A percentile compares a stretch with the other conserved stretches of the same genome.
Conservation (phyloP, 2,797 vertebrate genomes). For the Forpus xanthops region DNA sequence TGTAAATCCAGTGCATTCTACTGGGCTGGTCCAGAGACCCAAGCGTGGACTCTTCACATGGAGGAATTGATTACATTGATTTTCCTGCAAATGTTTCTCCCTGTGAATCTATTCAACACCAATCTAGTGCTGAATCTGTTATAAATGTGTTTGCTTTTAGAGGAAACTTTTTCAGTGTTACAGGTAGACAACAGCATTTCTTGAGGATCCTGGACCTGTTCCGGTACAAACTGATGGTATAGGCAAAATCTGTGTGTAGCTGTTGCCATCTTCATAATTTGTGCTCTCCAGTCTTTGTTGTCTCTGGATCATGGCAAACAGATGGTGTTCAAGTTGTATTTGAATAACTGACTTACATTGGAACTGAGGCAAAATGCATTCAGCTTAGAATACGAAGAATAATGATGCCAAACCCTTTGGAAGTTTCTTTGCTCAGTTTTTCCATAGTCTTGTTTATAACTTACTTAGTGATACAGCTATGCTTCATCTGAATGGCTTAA, state of each 20-base stretch:
- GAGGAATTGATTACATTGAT: not conserved
- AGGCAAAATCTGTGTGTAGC: not conserved
- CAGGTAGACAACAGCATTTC: not conserved
- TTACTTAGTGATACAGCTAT: not conserved
- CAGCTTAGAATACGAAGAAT: not conserved
- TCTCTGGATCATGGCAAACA: not conserved
- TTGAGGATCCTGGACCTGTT: not conserved
- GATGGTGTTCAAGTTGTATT: slow-evolving; percentile 12
- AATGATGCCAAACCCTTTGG: not conserved
- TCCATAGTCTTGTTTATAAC: not conserved
- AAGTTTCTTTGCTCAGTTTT: slow-evolving; percentile 5
- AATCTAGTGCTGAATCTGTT: not conserved
- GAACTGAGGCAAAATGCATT: not conserved
- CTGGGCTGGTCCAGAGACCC: not conserved
- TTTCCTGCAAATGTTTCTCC: not conserved
- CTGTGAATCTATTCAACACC: not conserved
- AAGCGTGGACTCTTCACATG: not conserved
- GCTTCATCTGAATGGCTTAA: not conserved
- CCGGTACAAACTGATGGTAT: not conserved
- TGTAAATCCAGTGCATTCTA: not conserved
- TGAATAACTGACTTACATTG: slow-evolving; percentile 7
- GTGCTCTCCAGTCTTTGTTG: not conserved
- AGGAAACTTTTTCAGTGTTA: not conserved
- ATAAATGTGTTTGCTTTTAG: not conserved
- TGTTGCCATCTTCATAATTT: not conserved